Conservation (phyloP, 2,888 invertebrate species). For the Idaea biselata region DNA sequence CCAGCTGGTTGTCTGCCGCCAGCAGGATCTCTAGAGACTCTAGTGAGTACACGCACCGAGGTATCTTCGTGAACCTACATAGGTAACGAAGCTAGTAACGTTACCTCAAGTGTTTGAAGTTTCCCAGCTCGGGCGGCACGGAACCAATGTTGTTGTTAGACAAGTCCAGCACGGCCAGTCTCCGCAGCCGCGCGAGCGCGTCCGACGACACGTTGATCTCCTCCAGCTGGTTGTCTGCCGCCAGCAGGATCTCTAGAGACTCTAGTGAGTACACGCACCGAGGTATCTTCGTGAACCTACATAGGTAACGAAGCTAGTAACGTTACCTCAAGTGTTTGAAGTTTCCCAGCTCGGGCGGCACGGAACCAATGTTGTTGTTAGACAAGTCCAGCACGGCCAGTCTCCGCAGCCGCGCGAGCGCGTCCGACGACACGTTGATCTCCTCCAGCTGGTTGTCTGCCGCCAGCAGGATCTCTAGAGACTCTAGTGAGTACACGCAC, state of each 20-base stretch:
- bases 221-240: slow-evolving; percentile 87
- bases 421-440: slow-evolving; percentile 82
- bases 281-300: slow-evolving; percentile 85
- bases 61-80: slow-evolving; percentile 85
- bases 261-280: slow-evolving; percentile 85
- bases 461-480: slow-evolving; percentile 89
- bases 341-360: slow-evolving; percentile 93
- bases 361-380: slow-evolving; percentile 87
- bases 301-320: no score
- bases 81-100: no score
- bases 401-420: slow-evolving; percentile 82
- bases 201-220: slow-evolving; percentile 82
- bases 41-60: slow-evolving; percentile 86
- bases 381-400: slow-evolving; percentile 86
- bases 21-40: slow-evolving; percentile 88
- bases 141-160: slow-evolving; percentile 88
- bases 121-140: slow-evolving; percentile 92
- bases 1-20: slow-evolving; percentile 87
- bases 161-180: slow-evolving; percentile 85
- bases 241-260: slow-evolving; percentile 88
- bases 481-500: slow-evolving; percentile 85
- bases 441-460: slow-evolving; percentile 86
- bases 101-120: slow-evolving; percentile 89
- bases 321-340: slow-evolving; percentile 89
- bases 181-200: slow-evolving; percentile 82